Evolutionary conservation across 2,888 invertebrate genomes (phyloP).

Genomic region (Rhagonycha lutea): DNA sequence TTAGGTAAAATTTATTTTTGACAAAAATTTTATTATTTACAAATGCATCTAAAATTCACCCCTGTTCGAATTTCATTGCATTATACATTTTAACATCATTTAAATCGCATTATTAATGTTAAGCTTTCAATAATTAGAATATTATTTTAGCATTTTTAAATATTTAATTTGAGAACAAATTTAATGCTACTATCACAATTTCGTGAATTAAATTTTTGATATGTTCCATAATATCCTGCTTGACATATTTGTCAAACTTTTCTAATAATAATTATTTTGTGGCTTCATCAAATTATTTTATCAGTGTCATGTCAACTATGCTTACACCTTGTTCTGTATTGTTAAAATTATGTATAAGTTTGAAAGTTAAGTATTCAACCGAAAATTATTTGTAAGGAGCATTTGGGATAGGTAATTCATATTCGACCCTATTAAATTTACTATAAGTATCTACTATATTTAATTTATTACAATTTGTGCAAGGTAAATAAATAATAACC

Average conservation of each 20-base stretch:
- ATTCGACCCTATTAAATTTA: background rate
- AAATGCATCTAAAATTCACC: too few relatives aligned
- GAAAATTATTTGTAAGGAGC: background rate
- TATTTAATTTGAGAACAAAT: background rate
- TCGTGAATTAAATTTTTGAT: background rate
- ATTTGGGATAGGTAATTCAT: background rate
- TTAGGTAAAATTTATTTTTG: too few relatives aligned
- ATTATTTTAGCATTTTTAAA: background rate
- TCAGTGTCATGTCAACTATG: background rate
- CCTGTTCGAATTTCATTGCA: too few relatives aligned
- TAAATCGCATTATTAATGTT: background rate
- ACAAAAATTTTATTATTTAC: too few relatives aligned
- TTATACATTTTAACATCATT: too few relatives aligned
- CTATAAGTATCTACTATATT: background rate
- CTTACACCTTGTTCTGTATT: background rate
- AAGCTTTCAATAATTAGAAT: background rate
- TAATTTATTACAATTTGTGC: background rate
- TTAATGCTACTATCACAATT: too few relatives aligned
- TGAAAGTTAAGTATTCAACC: background rate
- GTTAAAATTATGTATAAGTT: background rate
- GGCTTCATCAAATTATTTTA: background rate
- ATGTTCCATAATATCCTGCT: background rate
- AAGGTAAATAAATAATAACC: background rate
- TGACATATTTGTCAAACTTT: background rate
- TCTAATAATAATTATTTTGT: background rate